phyloP scores from a whole-genome alignment of 1,140 invertebrate genomes.

The Stenopsyche tienmushanensis region DNA sequence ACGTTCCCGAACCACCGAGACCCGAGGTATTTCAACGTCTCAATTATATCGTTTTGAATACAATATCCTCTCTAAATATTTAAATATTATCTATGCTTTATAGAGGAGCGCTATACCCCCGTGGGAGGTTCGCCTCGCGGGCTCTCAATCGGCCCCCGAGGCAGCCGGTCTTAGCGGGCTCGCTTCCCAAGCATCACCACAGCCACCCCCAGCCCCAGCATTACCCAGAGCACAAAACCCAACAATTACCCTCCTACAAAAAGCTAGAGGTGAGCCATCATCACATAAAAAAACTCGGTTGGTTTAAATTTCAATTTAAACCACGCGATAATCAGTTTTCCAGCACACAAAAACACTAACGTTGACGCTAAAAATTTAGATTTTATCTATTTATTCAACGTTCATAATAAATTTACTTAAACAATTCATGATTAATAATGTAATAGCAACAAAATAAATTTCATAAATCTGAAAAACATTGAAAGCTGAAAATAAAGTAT shows the following conservation, averaged over 20 bases:
- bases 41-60: neutral
- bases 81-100: neutral
- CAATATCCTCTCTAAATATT: neutral
- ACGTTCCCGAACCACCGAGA: slow-evolving; percentile 16
- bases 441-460: too few species aligned
- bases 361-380: too few species aligned
- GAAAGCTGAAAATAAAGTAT: too few species aligned
- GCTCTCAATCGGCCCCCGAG: slow-evolving; percentile 64
- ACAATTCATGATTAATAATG: too few species aligned
- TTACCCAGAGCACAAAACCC: slow-evolving; percentile 82
- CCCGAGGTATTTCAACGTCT: slow-evolving; percentile 9
- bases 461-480: too few species aligned
- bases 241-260: slow-evolving; percentile 83
- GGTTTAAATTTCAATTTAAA: too few species aligned
- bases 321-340: too few species aligned
- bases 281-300: neutral
- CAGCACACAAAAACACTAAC: too few species aligned
- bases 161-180: slow-evolving; percentile 61
- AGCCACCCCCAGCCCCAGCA: slow-evolving; percentile 39
- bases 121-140: slow-evolving; percentile 58
- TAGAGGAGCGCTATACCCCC: slow-evolving; percentile 42
- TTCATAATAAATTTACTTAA: too few species aligned
- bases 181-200: slow-evolving; percentile 43
- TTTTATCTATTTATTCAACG: neutral
- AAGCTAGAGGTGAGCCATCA: slow-evolving; percentile 73